Base-by-base conservation (phyloP, 2,797 vertebrate genomes). In the Gila robusta region DNA sequence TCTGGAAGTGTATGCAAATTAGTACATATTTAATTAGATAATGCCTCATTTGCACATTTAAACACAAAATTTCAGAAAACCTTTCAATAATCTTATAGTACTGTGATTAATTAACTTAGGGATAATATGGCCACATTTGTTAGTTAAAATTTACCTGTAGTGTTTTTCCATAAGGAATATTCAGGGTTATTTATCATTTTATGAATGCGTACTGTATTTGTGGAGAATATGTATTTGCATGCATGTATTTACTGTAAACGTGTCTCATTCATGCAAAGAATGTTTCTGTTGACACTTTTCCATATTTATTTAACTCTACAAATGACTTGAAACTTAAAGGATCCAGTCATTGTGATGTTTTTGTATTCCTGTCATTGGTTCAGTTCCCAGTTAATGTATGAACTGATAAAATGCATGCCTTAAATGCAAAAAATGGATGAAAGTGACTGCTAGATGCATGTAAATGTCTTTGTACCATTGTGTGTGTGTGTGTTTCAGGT, bases 401-500 rank as follows among this genome's bases (percentile, higher is more conserved):
- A 72, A 72, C 26, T 32, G 4, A 74, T 19, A 8, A 2, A 21
- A 19, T 74, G 9, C 28, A 0, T 19, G 3, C 14, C 21, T 41
- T 14, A 3, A n/a, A 71, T 14, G 37, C 21, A 71, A 6, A 32
- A 32, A 32, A 32, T 71, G n/a, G 6, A 8, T 73, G 16, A 26
- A 44, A 37, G 66, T 11, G 2, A 54, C 26, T 35, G 44, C 17
- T 16, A 52, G 17, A 35, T 39, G 21, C 16, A 11, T 59, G 21
- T 26, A 26, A 49, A 6, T 54, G 71, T 73, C 9, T 71, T 23
- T 71, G 52, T 49, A 44, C 39, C 54, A 59, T 21, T 47, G 23
- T 77, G 81, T 77, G 64, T n/a, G 39, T 85, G 17, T 85, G 32
- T 19, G 26, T 37, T 72, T 6, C 79, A 95, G 94, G 92, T 94